Conservation (phyloP, 2,113 vertebrate genomes). For the Genyomyrus donnyi region DNA sequence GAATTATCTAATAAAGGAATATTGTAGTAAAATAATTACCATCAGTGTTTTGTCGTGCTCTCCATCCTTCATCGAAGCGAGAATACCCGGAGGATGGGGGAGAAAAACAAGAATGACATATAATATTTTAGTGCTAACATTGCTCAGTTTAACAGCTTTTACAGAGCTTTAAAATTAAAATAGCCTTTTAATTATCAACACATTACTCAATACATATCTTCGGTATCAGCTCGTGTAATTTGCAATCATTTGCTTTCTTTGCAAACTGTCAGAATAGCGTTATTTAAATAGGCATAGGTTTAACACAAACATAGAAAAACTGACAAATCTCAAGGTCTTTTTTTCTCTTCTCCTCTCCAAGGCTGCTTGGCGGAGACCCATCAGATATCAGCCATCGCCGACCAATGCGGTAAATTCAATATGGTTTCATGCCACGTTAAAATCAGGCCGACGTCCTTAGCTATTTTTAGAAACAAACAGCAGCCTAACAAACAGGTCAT, state of each 20-base stretch:
- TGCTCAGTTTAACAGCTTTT: neutral
- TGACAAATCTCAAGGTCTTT: neutral
- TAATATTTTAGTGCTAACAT: conserved; percentile 35
- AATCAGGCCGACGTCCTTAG: neutral
- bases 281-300: neutral
- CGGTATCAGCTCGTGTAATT: neutral
- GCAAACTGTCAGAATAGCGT: neutral
- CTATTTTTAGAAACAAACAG: neutral
- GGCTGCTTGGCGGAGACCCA: neutral
- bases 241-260: neutral
- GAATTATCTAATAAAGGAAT: conserved; percentile 39
- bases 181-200: neutral
- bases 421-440: neutral
- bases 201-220: neutral
- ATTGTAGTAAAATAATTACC: conserved; percentile 49
- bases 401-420: neutral
- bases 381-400: neutral
- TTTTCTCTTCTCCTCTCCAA: neutral
- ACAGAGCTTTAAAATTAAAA: neutral
- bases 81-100: conserved; percentile 51
- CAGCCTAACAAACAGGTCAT: neutral
- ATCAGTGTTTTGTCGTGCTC: conserved; percentile 68
- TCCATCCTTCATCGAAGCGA: conserved; percentile 67
- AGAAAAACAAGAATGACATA: conserved; percentile 55
- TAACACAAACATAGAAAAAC: neutral